Evolutionary conservation across 2,113 vertebrate species (phyloP).

Genomic region (Budorcas taxicolor): DNA sequence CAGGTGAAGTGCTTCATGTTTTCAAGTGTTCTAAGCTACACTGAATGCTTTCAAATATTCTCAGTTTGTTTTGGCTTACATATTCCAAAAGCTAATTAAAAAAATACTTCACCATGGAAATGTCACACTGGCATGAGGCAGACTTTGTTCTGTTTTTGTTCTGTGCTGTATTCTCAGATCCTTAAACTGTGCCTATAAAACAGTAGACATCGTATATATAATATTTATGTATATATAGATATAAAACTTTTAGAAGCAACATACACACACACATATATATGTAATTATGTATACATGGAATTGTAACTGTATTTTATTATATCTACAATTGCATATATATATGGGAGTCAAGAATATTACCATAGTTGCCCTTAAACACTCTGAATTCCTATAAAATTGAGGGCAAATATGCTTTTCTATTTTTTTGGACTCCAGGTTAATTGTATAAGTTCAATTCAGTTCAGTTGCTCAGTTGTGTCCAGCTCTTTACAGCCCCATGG

Average conservation of each 20-base stretch:
- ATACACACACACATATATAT: not conserved
- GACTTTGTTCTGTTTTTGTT: not conserved
- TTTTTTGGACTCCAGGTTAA: not conserved
- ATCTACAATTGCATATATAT: not conserved
- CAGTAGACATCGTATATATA: not conserved
- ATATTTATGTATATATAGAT: not conserved
- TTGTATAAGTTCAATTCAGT: not conserved
- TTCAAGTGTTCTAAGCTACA: not conserved
- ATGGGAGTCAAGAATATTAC: not conserved
- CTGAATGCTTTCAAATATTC: not conserved
- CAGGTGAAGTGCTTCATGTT: rapidly evolving
- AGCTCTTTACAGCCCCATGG: not conserved
- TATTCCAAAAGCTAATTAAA: not conserved
- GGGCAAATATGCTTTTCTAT: not conserved
- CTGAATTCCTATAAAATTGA: not conserved
- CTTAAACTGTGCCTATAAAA: not conserved
- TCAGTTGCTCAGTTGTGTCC: not conserved
- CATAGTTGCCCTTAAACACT: not conserved
- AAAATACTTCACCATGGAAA: not conserved
- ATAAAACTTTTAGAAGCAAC: not conserved
- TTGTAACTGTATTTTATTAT: not conserved
- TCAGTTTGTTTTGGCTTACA: not conserved
- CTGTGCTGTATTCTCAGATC: not conserved
- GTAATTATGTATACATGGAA: not conserved
- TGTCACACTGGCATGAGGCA: not conserved